These are phyloP conservation scores for Miichthys miiuy DNA, from an alignment of 2,797 vertebrate genomes.

Conservation along the genomic window DNA sequence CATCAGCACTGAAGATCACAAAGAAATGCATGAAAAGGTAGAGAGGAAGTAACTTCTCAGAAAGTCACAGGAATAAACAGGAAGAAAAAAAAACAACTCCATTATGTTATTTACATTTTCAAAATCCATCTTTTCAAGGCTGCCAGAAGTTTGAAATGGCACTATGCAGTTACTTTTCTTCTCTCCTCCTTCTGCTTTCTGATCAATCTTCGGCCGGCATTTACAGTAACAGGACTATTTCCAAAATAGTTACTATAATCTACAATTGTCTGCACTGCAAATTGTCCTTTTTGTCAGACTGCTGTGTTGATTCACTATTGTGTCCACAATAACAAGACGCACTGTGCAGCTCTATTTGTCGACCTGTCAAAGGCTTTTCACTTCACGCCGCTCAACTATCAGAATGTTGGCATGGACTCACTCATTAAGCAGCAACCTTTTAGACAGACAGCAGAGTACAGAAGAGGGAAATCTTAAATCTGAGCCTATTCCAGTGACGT, in stretches of 20 bases:
- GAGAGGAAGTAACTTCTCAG: background rate
- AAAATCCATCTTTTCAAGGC: background rate
- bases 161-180: background rate
- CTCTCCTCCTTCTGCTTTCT: background rate
- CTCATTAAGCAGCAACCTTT: too few relatives aligned
- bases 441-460: too few relatives aligned
- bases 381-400: too few relatives aligned
- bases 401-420: too few relatives aligned
- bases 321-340: too few relatives aligned
- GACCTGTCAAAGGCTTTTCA: too few relatives aligned
- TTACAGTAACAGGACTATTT: background rate
- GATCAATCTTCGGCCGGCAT: background rate
- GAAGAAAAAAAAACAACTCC: background rate
- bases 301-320: background rate
- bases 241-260: background rate
- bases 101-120: background rate
- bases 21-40: too few relatives aligned
- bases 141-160: background rate
- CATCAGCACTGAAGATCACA: too few relatives aligned
- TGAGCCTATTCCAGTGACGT: too few relatives aligned
- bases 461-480: too few relatives aligned
- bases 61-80: background rate
- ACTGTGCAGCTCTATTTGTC: too few relatives aligned
- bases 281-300: background rate
- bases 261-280: background rate